A percentile compares a stretch with the other conserved stretches of the same genome.
Evolutionary conservation across 2,797 vertebrate genomes (phyloP).

Genomic region (Crenuchus spilurus): DNA sequence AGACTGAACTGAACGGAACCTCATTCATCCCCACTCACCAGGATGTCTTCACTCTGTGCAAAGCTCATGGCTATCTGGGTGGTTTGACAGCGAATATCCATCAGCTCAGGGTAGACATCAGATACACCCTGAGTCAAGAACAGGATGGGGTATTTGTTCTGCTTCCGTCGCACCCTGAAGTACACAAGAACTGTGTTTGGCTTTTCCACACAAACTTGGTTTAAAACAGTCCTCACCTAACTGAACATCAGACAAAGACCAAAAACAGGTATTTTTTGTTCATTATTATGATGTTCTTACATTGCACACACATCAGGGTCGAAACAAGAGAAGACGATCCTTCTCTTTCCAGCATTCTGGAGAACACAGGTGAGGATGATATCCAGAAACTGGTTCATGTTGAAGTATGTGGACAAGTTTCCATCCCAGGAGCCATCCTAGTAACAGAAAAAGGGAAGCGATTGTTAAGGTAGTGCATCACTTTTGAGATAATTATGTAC

Average conservation of each 20-base stretch:
- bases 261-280: not conserved
- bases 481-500: not conserved
- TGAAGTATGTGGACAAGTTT: conserved; percentile 92
- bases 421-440: conserved; percentile 95
- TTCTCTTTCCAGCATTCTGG: conserved; percentile 85
- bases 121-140: conserved; percentile 96
- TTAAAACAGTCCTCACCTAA: too few relatives aligned
- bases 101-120: conserved; percentile 87
- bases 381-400: conserved; percentile 95
- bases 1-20: too few relatives aligned
- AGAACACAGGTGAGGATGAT: conserved; percentile 90
- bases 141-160: conserved; percentile 97
- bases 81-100: conserved; percentile 92
- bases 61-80: conserved; percentile 94
- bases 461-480: not conserved
- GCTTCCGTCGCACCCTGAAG: conserved; percentile 92
- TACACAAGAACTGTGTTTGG: too few relatives aligned
- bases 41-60: conserved; percentile 93
- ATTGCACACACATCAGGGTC: conserved; percentile 96
- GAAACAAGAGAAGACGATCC: conserved; percentile 95
- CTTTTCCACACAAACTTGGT: too few relatives aligned
- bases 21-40: conserved; percentile 78
- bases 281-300: conserved; percentile 75
- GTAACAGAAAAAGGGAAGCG: conserved; percentile 29
- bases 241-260: too few relatives aligned